phyloP scores from a whole-genome alignment of 2,113 vertebrate species.

The Oceanites oceanicus region DNA sequence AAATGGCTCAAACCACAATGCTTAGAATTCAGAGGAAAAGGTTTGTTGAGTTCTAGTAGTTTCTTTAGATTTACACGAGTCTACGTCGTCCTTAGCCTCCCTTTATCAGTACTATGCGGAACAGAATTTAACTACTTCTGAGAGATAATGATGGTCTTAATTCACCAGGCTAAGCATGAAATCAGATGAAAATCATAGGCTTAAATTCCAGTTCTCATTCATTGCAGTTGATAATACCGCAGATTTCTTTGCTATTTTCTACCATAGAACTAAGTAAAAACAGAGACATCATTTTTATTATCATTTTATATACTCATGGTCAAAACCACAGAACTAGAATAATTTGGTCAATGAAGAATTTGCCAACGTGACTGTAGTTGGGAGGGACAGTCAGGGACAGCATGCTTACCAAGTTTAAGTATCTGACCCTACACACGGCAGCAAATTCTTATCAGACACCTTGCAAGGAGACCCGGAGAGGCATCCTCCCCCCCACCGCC shows the following conservation, averaged over 20 bases:
- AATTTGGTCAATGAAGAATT: not conserved
- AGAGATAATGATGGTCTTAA: not conserved
- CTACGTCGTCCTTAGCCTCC: not conserved
- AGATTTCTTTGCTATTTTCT: not conserved
- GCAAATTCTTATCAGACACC: not conserved
- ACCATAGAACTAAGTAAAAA: not conserved
- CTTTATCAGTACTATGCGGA: not conserved
- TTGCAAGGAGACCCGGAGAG: not conserved
- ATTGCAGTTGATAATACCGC: not conserved
- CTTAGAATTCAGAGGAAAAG: not conserved
- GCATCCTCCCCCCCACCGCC: too few species aligned
- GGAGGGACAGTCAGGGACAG: not conserved
- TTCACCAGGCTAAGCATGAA: not conserved
- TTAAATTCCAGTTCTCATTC: not conserved
- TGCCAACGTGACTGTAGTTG: not conserved
- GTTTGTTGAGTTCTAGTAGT: not conserved
- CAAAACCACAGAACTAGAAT: not conserved
- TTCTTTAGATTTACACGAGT: not conserved
- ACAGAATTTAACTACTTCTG: not conserved
- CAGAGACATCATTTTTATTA: not conserved
- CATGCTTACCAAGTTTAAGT: not conserved
- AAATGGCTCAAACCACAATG: not conserved
- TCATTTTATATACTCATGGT: not conserved
- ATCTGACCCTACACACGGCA: not conserved
- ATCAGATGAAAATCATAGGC: not conserved